phyloP scores from a whole-genome alignment of 2,797 vertebrate genomes.

The Leptoclinus maculatus region DNA sequence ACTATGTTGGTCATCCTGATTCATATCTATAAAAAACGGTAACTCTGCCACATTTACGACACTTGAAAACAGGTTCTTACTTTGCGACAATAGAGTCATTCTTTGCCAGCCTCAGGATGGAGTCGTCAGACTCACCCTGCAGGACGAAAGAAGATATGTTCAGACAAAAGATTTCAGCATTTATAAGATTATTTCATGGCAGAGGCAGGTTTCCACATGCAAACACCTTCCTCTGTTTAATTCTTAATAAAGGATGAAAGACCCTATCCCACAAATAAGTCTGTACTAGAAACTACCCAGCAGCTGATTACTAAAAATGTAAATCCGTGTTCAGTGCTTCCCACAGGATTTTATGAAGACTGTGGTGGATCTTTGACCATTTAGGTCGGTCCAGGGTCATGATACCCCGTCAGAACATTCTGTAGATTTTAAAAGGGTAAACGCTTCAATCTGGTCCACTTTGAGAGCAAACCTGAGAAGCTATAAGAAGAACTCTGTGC shows the following conservation, averaged over 20 bases:
- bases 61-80: slow-evolving; percentile 76
- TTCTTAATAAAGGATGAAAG: neutral
- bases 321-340: neutral
- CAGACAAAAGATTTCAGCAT: neutral
- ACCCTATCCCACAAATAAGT: neutral
- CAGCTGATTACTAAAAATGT: neutral
- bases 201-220: neutral
- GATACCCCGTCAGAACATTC: neutral
- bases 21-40: neutral
- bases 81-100: slow-evolving; percentile 91
- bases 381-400: no score
- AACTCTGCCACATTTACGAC: neutral
- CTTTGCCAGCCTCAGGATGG: slow-evolving; percentile 94
- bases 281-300: neutral
- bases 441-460: no score
- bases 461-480: no score
- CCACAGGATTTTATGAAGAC: neutral
- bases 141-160: neutral
- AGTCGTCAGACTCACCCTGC: slow-evolving; percentile 98
- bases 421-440: no score
- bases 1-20: neutral
- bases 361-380: no score
- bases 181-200: neutral
- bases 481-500: no score
- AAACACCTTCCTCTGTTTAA: neutral